Conservation (phyloP, 2,113 vertebrate genomes). For the Cebus imitator region DNA sequence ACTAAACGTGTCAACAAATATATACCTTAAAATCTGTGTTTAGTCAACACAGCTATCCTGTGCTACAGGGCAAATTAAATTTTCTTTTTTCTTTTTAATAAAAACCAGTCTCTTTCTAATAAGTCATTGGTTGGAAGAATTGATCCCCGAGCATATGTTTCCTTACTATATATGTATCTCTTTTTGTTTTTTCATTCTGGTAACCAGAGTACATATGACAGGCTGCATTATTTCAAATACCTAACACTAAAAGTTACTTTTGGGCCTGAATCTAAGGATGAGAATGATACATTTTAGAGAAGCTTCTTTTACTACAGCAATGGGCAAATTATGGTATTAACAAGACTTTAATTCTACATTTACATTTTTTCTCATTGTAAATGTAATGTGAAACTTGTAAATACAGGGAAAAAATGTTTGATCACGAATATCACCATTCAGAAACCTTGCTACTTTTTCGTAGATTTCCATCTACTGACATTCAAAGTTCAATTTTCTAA, state of each 20-base stretch:
- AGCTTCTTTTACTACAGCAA: not conserved
- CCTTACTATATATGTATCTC: not conserved
- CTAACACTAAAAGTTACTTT: conserved; percentile 26
- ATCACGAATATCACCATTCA: not conserved
- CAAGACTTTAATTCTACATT: not conserved
- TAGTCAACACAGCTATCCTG: not conserved
- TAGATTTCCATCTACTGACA: not conserved
- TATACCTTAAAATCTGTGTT: not conserved
- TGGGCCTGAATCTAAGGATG: not conserved
- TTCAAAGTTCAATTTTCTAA: not conserved
- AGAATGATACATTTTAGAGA: conserved; percentile 24
- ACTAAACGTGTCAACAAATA: not conserved
- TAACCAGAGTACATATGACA: not conserved
- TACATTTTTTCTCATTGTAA: not conserved
- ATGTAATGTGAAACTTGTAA: conserved; percentile 37
- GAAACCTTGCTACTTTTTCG: conserved; percentile 19
- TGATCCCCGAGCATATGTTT: not conserved
- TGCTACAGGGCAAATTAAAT: not conserved
- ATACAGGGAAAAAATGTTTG: conserved; percentile 31
- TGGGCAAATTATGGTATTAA: not conserved
- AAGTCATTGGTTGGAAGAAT: no score
- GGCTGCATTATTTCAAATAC: conserved; percentile 34
- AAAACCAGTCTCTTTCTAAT: not conserved
- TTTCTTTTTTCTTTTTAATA: not conserved
- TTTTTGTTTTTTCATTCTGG: not conserved